These are phyloP conservation scores for Nothura maculosa DNA, from an alignment of 2,797 vertebrate genomes.

Conservation along the genomic window DNA sequence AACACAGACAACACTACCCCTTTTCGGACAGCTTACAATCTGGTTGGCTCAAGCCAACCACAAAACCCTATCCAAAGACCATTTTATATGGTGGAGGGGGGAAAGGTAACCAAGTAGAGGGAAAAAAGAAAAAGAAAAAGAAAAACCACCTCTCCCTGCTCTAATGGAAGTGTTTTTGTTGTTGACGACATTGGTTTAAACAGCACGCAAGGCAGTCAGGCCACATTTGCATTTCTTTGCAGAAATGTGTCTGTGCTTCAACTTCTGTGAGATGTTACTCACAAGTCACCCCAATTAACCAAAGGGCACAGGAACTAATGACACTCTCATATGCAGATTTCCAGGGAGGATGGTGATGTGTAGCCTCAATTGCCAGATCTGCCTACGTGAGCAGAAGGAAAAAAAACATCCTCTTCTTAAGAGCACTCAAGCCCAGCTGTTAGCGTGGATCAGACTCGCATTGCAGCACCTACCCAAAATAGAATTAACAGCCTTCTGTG, in stretches of 20 bases:
- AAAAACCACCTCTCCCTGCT: neutral
- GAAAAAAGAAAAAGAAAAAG: neutral
- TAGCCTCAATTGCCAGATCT: neutral
- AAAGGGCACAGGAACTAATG: neutral
- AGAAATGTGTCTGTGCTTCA: neutral
- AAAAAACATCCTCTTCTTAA: constrained; percentile 17
- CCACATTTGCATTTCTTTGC: neutral
- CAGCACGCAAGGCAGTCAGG: neutral
- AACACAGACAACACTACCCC: neutral
- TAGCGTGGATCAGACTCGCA: constrained; percentile 48
- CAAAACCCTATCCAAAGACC: neutral
- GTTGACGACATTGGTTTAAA: neutral
- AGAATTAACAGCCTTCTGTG: constrained; percentile 31
- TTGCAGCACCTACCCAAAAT: constrained; percentile 62
- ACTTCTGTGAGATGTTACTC: neutral
- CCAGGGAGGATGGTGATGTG: neutral
- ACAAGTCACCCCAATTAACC: neutral
- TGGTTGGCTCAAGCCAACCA: neutral
- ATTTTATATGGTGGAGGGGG: neutral
- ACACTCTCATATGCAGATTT: neutral
- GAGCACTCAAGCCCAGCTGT: constrained; percentile 49
- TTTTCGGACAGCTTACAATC: neutral
- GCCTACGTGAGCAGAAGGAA: neutral
- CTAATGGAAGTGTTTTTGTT: neutral
- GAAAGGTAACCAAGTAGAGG: neutral